Base-by-base conservation (phyloP, 2,797 vertebrate genomes). In the Dipus sagitta region DNA sequence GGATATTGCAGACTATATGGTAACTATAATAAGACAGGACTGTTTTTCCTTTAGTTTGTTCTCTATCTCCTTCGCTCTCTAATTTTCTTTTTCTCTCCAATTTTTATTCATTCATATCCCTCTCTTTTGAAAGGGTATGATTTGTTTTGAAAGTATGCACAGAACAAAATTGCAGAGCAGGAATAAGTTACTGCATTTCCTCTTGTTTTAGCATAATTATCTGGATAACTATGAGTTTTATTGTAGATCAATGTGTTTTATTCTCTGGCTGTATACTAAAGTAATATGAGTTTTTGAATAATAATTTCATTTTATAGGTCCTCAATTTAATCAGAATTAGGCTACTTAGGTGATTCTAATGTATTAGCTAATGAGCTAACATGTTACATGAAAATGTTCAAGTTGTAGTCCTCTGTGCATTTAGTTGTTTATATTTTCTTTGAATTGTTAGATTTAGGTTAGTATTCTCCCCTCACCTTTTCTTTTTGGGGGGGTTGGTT, bases 1-100 rank as follows among this genome's bases (percentile, higher is more conserved):
- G 97, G 99, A 99, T 97, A 99, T 99, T 90, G 99, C 99, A 47
- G 98, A 99, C 95, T 99, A 99, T 96, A 99, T 99, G 99, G 99
- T 99, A 97, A 97, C 93, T 95, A 80, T 11, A 84, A 2, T 83
- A 78, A 94, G 82, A 91, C 34, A 38, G 52, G 72, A 90, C 85
- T 87, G 42, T 90, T 88, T 91, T 86, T 30, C 17, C 65, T 88
- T 75, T 17, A 89, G 20, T n/a, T 47, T 91, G 85, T 30, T 82
- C 11, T 90, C 18, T 91, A 32, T 71, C 76, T 67, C 75, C 70
- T 32, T 4, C 28, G 23, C 13, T 76, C 15, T n/a, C 71, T 87
- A 15, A 42, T 6, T 64, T 26, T 67, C 9, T 75, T 38, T 71
- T 54, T n/a, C 14, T 26, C 52, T 30, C 12, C 15, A 60, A 89